phyloP scores from a whole-genome alignment of 92 coral and sea anemone species.

The Paragorgia papillata region DNA sequence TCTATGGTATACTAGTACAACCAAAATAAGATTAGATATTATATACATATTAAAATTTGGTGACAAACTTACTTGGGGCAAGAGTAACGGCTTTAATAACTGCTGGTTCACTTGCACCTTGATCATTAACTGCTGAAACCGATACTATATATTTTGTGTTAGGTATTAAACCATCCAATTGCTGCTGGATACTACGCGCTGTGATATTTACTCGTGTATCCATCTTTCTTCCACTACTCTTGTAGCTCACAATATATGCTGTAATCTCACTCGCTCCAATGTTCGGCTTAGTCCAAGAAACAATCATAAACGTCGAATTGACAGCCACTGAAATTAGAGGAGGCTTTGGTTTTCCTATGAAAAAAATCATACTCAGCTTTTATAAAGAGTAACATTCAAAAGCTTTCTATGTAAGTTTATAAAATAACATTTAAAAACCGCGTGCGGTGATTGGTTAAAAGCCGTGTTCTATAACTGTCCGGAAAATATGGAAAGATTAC shows the following conservation, averaged over 20 bases:
- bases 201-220: slow-evolving; percentile 27
- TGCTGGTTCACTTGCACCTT: slow-evolving; percentile 56
- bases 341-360: not conserved
- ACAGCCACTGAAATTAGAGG: not conserved
- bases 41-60: no score
- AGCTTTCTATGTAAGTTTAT: no score
- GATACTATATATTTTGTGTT: slow-evolving; percentile 57
- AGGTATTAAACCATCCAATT: slow-evolving; percentile 46
- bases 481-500: no score
- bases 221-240: not conserved
- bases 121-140: slow-evolving; percentile 52
- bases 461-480: no score
- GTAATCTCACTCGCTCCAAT: slow-evolving; percentile 50
- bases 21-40: no score
- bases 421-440: no score
- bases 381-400: not conserved
- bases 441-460: no score
- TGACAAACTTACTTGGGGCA: slow-evolving; percentile 66
- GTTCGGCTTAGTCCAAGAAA: slow-evolving; percentile 62
- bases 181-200: not conserved
- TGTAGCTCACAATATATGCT: slow-evolving; percentile 51
- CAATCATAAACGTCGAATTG: not conserved
- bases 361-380: not conserved
- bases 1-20: no score
- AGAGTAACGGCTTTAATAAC: slow-evolving; percentile 33